Conservation (phyloP, 53 echinoderm and acorn worm species). For the Astropecten irregularis region DNA sequence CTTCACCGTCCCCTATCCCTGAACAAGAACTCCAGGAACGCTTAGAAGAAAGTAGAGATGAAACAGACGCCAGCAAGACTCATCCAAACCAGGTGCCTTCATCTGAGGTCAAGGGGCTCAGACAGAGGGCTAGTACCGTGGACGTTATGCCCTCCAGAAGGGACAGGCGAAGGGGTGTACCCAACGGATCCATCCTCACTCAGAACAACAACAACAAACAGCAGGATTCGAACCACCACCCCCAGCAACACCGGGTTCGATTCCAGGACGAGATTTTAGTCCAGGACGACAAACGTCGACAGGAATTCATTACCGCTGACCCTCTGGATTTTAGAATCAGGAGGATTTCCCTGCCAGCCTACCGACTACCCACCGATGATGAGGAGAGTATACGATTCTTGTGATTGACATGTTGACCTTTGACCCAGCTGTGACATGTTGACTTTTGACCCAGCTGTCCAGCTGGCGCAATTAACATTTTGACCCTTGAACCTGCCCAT, state of each 20-base stretch:
- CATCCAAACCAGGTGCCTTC: too few relatives aligned
- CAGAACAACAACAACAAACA: constrained; percentile 1
- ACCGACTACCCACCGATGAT: constrained; percentile 72
- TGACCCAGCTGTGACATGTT: too few relatives aligned
- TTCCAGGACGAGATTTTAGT: constrained; percentile 80
- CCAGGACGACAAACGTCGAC: constrained; percentile 14
- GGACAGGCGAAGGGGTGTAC: constrained; percentile 5
- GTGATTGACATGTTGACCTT: too few relatives aligned
- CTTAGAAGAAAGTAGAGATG: not conserved
- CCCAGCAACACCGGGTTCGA: constrained; percentile 62
- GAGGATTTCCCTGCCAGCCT: constrained; percentile 90
- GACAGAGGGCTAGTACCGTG: constrained; percentile 42
- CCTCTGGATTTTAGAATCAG: constrained; percentile 54
- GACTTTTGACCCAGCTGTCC: too few relatives aligned
- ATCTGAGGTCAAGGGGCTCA: not conserved
- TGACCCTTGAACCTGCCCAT: too few relatives aligned
- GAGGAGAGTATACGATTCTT: constrained; percentile 60
- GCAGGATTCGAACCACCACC: not conserved
- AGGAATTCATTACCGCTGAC: not conserved
- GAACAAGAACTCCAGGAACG: constrained; percentile 1
- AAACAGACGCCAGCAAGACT: not conserved
- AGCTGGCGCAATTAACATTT: too few relatives aligned
- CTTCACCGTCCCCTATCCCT: constrained; percentile 10
- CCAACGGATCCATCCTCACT: constrained; percentile 53
- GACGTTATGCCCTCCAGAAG: constrained; percentile 21